Percentiles rank a stretch among this genome's conserved stretches.
Conservation (phyloP, 2,888 invertebrate species). For the Brachyptera risi region DNA sequence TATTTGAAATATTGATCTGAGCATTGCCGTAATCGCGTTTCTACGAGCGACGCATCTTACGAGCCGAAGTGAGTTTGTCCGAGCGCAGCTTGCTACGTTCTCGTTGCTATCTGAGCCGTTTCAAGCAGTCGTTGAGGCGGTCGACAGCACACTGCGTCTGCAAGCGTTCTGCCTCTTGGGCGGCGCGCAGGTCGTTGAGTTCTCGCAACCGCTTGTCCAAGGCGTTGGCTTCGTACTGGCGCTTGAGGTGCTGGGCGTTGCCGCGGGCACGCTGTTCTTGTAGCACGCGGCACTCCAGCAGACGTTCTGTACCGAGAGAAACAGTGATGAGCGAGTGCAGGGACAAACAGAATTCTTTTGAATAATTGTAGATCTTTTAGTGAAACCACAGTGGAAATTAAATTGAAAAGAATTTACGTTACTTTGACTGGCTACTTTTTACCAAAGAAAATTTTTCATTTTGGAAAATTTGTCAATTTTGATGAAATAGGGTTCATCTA, state of each 20-base stretch:
- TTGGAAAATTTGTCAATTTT: too few relatives aligned
- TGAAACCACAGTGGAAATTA: background rate
- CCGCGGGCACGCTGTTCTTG: slow-evolving; percentile 49
- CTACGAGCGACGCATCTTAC: too few relatives aligned
- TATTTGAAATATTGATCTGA: too few relatives aligned
- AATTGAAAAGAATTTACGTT: too few relatives aligned
- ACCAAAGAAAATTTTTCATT: too few relatives aligned
- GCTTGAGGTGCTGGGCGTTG: slow-evolving; percentile 25
- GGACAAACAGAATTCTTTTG: too few relatives aligned
- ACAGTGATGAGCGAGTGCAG: background rate
- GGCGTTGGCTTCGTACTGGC: slow-evolving; percentile 29
- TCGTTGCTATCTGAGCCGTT: slow-evolving; percentile 29
- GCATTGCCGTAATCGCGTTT: too few relatives aligned
- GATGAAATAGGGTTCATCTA: too few relatives aligned
- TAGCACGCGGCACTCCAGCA: slow-evolving; percentile 46
- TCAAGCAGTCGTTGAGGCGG: slow-evolving; percentile 30
- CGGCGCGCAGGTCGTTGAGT: slow-evolving; percentile 28
- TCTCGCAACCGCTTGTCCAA: slow-evolving; percentile 31
- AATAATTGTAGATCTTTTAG: too few relatives aligned
- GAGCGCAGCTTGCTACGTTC: too few relatives aligned
- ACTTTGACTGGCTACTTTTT: too few relatives aligned
- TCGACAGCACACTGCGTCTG: slow-evolving; percentile 33
- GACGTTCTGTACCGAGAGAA: slow-evolving; percentile 19
- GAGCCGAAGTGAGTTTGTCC: too few relatives aligned
- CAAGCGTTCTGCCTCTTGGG: slow-evolving; percentile 30